Evolutionary conservation across 2,888 invertebrate genomes (phyloP).

Genomic region (Lacanobia wlatinum): DNA sequence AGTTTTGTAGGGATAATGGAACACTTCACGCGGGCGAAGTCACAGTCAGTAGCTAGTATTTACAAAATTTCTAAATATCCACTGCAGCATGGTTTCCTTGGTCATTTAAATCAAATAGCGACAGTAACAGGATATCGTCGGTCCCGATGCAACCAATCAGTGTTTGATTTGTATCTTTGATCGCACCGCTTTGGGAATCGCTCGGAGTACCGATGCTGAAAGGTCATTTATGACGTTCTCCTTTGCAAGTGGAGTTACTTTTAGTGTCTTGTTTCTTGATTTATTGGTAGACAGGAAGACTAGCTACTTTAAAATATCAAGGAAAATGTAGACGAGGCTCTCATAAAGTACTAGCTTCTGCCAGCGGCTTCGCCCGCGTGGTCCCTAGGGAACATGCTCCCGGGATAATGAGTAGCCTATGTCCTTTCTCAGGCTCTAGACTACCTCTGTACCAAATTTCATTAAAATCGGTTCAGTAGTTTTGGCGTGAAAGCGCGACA

Average conservation of each 20-base stretch:
- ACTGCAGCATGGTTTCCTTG: conserved; percentile 17
- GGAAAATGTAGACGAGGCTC: not conserved
- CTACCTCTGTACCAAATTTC: no score
- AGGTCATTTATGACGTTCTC: conserved; percentile 18
- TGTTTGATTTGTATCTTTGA: conserved; percentile 66
- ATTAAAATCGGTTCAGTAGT: no score
- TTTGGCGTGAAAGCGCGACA: no score
- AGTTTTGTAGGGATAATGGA: not conserved
- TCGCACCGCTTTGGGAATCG: conserved; percentile 52
- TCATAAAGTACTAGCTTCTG: no score
- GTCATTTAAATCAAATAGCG: conserved; percentile 53
- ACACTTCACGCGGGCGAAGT: not conserved
- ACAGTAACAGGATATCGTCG: conserved; percentile 65
- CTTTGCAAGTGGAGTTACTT: conserved; percentile 19
- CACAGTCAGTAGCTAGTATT: not conserved
- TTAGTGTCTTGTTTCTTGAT: conserved; percentile 42
- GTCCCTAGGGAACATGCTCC: no score
- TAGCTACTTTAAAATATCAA: not conserved
- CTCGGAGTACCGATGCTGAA: conserved; percentile 14
- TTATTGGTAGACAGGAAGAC: not conserved
- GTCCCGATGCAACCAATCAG: conserved; percentile 81
- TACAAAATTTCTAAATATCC: not conserved
- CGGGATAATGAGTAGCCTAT: no score
- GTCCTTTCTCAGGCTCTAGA: no score
- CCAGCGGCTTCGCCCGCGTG: no score